Base-by-base conservation (phyloP, 2,888 invertebrate genomes). In the Synanthedon vespiformis region DNA sequence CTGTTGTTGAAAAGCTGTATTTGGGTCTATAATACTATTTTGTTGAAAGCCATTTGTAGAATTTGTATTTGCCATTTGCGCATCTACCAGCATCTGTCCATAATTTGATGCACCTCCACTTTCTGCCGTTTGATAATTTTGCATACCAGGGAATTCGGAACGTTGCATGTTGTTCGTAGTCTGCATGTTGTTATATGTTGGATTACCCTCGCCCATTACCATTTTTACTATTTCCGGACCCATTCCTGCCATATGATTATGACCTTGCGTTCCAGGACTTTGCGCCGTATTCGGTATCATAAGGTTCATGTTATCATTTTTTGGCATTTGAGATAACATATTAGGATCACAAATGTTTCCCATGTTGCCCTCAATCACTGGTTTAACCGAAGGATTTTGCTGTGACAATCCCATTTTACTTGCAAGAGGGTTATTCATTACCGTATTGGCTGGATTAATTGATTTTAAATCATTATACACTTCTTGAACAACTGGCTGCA, bases 401-500 rank as follows among this genome's bases (percentile, higher is more conserved):
- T 60, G 57, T 12, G 64, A 40, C 5, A 79, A 54, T 1, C 79
- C 77, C 70, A 83, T 74, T 54, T 78, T 64, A 34, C 58, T 63
- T 13, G 67, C 78, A 54, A 77, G 60, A 27, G 78, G 68, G 55
- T 71, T 76, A 53, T 80, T 80, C 58, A 72, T 67, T 3, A 85
- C 57, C 1, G 83, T 78, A 52, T 87, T 87, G 16, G 58, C 65
- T 13, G 83, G 75, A 40, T 69, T 72, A 11, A 87, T 72, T 2
- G 68, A 65, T 58, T 72, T 81, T 14, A 87, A 67, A 55, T 87
- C 86, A 3, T 80, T 58, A 55, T 84, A 83, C 2, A 86, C 85
- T 66, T 87, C 87, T 54, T 80, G 66, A 4, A 86, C 67, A 1
- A 74, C 68, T 0, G 87, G 87, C 55, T 83, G 78, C 80, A 87